A percentile compares a stretch with the other conserved stretches of the same genome.
Evolutionary conservation across 2,888 invertebrate species (phyloP).

Genomic region (Cheilosia vulpina): DNA sequence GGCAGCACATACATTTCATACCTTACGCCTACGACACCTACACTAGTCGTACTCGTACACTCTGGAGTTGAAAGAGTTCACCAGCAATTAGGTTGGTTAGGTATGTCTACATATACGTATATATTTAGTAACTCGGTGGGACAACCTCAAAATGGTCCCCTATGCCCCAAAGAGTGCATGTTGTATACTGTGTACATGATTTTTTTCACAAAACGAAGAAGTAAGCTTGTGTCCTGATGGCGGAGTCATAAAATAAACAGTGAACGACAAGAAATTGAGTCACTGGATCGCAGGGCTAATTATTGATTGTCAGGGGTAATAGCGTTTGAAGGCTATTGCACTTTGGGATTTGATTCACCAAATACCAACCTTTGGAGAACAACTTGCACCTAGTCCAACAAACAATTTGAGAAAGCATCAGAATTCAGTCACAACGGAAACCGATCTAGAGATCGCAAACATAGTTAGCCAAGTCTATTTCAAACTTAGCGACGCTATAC

Average conservation of each 20-base stretch:
- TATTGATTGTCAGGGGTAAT: neutral
- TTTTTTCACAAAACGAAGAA: constrained; percentile 30
- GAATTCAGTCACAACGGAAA: too few species aligned
- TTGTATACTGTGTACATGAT: constrained; percentile 5
- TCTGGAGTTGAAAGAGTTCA: constrained; percentile 65
- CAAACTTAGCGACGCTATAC: too few species aligned
- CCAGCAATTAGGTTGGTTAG: constrained; percentile 70
- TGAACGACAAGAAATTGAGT: constrained; percentile 6
- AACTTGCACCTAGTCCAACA: too few species aligned
- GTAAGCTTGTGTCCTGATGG: constrained; percentile 12
- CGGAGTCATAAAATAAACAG: constrained; percentile 18
- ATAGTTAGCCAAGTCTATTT: too few species aligned
- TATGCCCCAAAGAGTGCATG: neutral
- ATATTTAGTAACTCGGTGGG: constrained; percentile 36
- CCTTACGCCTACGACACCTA: constrained; percentile 2
- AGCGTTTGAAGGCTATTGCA: too few species aligned
- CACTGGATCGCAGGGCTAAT: neutral
- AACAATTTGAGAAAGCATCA: too few species aligned
- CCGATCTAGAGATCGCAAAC: too few species aligned
- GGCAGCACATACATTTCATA: constrained; percentile 4
- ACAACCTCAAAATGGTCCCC: constrained; percentile 53
- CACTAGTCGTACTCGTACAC: neutral
- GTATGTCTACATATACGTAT: constrained; percentile 24
- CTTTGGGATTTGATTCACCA: too few species aligned
- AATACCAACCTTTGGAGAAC: too few species aligned